A percentile compares a stretch with the other conserved stretches of the same genome.
phyloP scores from a whole-genome alignment of 1,140 invertebrate species.

The Drosophila mojavensis region DNA sequence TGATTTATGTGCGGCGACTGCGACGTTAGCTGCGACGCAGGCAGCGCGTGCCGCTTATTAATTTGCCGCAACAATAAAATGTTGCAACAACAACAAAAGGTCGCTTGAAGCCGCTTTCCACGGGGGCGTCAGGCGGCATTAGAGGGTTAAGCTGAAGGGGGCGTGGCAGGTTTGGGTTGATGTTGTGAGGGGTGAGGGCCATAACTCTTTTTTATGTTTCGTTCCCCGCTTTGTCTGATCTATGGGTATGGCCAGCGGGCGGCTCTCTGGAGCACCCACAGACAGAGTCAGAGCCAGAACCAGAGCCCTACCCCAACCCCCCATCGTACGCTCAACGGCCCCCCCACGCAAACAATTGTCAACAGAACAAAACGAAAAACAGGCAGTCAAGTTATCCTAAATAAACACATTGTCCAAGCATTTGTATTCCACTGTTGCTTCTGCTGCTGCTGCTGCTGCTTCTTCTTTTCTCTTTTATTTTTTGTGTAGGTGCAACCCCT shows the following conservation, averaged over 20 bases:
- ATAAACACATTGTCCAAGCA: conserved; percentile 78
- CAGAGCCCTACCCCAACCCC: background rate
- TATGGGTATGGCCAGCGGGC: too few relatives aligned
- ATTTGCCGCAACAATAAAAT: conserved; percentile 51
- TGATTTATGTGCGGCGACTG: conserved; percentile 45
- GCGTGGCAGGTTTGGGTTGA: too few relatives aligned
- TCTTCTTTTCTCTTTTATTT: conserved; percentile 25
- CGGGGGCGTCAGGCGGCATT: background rate
- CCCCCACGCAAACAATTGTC: conserved; percentile 58
- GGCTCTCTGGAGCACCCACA: background rate
- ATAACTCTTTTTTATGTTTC: conserved; percentile 11
- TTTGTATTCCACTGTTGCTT: too few relatives aligned
- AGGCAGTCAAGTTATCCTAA: conserved; percentile 77
- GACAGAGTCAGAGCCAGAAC: background rate
- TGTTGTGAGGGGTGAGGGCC: too few relatives aligned
- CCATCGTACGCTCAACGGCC: background rate
- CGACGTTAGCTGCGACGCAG: conserved; percentile 8
- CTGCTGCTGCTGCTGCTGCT: too few relatives aligned
- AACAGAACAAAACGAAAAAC: conserved; percentile 39
- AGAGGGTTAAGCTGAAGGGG: background rate
- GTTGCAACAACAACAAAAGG: conserved; percentile 41
- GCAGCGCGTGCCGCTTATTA: conserved; percentile 34
- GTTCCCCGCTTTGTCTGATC: conserved; percentile 42
- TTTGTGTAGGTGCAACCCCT: conserved; percentile 4
- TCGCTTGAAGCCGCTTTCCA: conserved; percentile 31